Conservation (phyloP, 2,888 invertebrate species). For the Trissoscelio sp. region DNA sequence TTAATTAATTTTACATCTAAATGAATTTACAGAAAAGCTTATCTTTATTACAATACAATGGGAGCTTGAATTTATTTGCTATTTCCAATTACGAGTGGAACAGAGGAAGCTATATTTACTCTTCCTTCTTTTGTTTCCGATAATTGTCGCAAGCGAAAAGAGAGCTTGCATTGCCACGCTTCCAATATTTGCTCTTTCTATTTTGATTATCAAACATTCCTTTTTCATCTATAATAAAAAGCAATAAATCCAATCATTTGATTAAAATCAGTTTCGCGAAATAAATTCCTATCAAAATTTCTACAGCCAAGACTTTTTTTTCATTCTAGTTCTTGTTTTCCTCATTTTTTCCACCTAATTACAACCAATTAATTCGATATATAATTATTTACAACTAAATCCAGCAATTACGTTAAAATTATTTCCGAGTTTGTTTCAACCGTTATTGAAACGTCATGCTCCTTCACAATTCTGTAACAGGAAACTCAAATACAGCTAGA, state of each 20-base stretch:
- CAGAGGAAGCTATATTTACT: not conserved
- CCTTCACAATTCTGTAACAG: constrained; percentile 21
- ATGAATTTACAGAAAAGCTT: not conserved
- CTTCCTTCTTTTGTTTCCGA: constrained; percentile 29
- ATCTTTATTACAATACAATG: constrained; percentile 15
- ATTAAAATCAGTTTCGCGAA: too few relatives aligned
- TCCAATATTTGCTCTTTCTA: not conserved
- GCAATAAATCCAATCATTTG: not conserved
- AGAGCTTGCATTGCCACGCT: too few relatives aligned
- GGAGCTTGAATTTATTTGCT: not conserved
- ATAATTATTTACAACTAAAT: constrained; percentile 43
- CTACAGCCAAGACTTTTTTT: too few relatives aligned
- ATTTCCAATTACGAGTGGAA: not conserved
- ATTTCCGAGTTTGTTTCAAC: constrained; percentile 38
- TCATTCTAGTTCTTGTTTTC: too few relatives aligned
- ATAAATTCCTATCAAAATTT: too few relatives aligned
- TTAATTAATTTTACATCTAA: not conserved
- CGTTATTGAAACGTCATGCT: constrained; percentile 31
- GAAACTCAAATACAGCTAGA: constrained; percentile 22
- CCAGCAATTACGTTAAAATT: constrained; percentile 31
- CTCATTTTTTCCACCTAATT: not conserved
- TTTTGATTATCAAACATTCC: too few relatives aligned
- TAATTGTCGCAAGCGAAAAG: constrained; percentile 20
- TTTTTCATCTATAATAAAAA: too few relatives aligned
- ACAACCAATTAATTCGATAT: constrained; percentile 27